These are phyloP conservation scores for Odontomachus brunneus DNA, from an alignment of 1,140 invertebrate genomes.

Conservation along the genomic window DNA sequence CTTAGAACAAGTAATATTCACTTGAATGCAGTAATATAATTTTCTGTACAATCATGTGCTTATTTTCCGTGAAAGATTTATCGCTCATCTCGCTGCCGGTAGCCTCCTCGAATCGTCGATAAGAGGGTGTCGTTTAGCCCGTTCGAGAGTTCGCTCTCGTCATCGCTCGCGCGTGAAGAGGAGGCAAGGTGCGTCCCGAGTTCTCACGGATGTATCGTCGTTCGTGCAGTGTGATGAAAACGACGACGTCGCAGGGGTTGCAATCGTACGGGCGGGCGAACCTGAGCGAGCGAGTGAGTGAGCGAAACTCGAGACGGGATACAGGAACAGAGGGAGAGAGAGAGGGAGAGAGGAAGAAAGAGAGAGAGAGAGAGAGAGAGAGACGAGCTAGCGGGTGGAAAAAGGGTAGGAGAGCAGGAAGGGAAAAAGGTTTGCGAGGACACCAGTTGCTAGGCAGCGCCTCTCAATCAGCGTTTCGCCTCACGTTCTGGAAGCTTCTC, in stretches of 20 bases:
- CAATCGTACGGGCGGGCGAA: not conserved
- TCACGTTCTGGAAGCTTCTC: constrained; percentile 70
- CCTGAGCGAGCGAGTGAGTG: not conserved
- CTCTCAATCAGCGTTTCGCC: constrained; percentile 79
- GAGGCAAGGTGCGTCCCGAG: constrained; percentile 40
- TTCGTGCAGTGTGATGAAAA: constrained; percentile 46
- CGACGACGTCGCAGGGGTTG: constrained; percentile 36
- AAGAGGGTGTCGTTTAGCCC: constrained; percentile 42
- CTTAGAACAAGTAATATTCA: too few relatives aligned
- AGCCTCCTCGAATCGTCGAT: constrained; percentile 40
- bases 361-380: constrained; percentile 51
- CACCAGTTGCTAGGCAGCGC: constrained; percentile 84
- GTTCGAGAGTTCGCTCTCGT: constrained; percentile 9
- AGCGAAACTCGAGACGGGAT: constrained; percentile 18
- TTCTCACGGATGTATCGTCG: constrained; percentile 16
- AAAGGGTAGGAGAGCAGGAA: constrained; percentile 32
- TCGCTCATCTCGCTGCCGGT: constrained; percentile 34
- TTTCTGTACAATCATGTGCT: constrained; percentile 5
- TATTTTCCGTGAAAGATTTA: constrained; percentile 26
- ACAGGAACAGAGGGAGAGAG: constrained; percentile 29
- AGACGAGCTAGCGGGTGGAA: constrained; percentile 39
- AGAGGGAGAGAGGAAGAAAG: constrained; percentile 42
- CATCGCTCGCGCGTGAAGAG: constrained; percentile 3
- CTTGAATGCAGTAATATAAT: too few relatives aligned
- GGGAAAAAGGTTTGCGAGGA: constrained; percentile 77